Conservation (phyloP, 2,888 invertebrate species). For the Cataglyphis livida region DNA sequence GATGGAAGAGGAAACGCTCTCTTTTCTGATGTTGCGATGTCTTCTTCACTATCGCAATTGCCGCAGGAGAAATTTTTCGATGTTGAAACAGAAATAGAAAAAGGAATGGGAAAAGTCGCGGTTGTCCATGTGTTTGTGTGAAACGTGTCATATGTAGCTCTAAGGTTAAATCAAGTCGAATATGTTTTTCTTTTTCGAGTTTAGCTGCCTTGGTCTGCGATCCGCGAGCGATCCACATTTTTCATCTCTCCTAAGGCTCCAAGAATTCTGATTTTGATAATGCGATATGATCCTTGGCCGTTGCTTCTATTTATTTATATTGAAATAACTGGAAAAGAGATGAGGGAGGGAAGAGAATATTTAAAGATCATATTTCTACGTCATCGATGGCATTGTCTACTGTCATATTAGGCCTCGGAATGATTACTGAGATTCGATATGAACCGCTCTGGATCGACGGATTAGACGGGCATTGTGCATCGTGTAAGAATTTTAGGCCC, state of each 20-base stretch:
- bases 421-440: constrained; percentile 52
- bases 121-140: constrained; percentile 46
- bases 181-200: constrained; percentile 65
- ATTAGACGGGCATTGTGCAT: constrained; percentile 61
- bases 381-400: constrained; percentile 55
- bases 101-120: constrained; percentile 34
- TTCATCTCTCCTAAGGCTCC: constrained; percentile 52
- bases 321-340: not conserved
- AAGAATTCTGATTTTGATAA: constrained; percentile 2
- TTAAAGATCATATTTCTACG: not conserved
- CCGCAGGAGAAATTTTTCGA: constrained; percentile 75
- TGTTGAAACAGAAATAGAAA: constrained; percentile 29
- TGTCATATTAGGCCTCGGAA: constrained; percentile 56
- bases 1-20: constrained; percentile 46
- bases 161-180: constrained; percentile 55
- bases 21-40: constrained; percentile 68
- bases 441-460: constrained; percentile 77
- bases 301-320: not conserved
- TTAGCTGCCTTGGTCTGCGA: constrained; percentile 76
- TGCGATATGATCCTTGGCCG: not conserved
- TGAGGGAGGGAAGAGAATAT: not conserved
- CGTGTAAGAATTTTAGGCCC: constrained; percentile 58
- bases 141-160: constrained; percentile 60
- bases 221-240: constrained; percentile 70
- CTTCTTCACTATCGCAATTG: constrained; percentile 79